A percentile compares a stretch with the other conserved stretches of the same genome.
These are phyloP conservation scores for Eumacrocentrus americanus DNA, from an alignment of 2,888 invertebrate genomes.

Conservation along the genomic window DNA sequence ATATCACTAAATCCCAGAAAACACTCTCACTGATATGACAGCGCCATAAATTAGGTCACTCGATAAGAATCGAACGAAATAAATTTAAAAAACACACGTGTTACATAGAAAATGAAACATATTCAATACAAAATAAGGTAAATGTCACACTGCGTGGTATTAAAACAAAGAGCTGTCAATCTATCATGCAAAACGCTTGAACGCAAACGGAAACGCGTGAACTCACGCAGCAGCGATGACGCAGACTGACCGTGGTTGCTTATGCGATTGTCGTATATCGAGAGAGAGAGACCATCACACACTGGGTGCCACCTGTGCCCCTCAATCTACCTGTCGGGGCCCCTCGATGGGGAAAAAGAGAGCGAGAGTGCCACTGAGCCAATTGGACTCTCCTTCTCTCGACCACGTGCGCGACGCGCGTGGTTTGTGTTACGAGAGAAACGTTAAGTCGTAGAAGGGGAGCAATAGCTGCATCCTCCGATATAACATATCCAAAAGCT, in stretches of 20 bases:
- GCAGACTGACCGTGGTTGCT: constrained; percentile 46
- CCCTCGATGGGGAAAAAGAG: constrained; percentile 22
- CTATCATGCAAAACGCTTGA: neutral
- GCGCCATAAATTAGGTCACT: no score
- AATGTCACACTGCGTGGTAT: constrained; percentile 5
- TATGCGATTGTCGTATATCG: constrained; percentile 38
- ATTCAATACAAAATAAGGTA: no score
- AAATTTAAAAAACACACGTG: no score
- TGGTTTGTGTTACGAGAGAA: constrained; percentile 2
- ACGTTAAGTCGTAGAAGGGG: neutral
- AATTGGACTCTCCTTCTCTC: constrained; percentile 14
- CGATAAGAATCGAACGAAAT: no score
- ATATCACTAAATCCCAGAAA: no score
- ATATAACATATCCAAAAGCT: no score
- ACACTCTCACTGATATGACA: no score
- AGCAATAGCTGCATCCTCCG: constrained; percentile 14
- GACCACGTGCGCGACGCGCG: constrained; percentile 25
- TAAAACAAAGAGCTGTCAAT: neutral
- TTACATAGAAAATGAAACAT: no score
- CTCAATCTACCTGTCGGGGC: constrained; percentile 49
- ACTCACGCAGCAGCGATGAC: constrained; percentile 45
- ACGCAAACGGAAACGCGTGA: constrained; percentile 27
- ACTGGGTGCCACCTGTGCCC: constrained; percentile 46
- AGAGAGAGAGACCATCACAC: constrained; percentile 23
- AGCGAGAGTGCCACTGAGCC: neutral